Evolutionary conservation across 1,140 invertebrate species (phyloP), one percentile per base, ranked within the genome.

Genomic region (Chionoecetes opilio): DNA sequence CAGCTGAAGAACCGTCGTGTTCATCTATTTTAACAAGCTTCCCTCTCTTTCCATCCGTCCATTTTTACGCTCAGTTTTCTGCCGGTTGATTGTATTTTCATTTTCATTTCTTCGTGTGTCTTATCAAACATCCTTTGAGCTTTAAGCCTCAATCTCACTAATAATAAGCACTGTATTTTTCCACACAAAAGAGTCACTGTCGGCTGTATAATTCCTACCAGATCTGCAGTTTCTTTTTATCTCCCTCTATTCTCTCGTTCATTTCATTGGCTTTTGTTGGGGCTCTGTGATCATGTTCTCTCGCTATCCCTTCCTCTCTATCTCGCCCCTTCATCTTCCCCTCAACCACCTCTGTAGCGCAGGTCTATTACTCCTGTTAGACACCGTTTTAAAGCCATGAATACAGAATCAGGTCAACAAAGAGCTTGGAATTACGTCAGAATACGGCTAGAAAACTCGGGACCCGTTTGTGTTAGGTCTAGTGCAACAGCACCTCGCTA

Each of bases 331-430:
- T 82, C 32, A 35, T 87, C 92, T 46, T 85, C 32, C 84, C 31
- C n/a, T 35, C 85, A 46, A 91, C 35, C 63, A 46, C 88, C 63
- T 85, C 93, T 38, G 34, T 38, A 38, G 75, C 34, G 85, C 91
- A n/a, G 46, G 41, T 82, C 92, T 32, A 93, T 93, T 95, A 95
- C 95, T 37, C 37, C 84, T 86, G 53, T 90, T 93, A 95, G 95
- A 91, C 92, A 53, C 91, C 95, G 91, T 95, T 95, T 95, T 86
- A 95, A 95, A 95, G 92, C 91, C 95, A 95, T 95, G 95, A 95
- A 95, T 95, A 95, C 92, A 34, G 92, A 93, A 95, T 95, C 88
- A 95, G 94, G 94, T 88, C 93, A 88, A 93, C 93, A 93, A 93
- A 93, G 93, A 85, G 89, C 46, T 46, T 37, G 34, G 91, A 92